phyloP scores from a whole-genome alignment of 2,113 vertebrate species.

The Plectropomus leopardus region DNA sequence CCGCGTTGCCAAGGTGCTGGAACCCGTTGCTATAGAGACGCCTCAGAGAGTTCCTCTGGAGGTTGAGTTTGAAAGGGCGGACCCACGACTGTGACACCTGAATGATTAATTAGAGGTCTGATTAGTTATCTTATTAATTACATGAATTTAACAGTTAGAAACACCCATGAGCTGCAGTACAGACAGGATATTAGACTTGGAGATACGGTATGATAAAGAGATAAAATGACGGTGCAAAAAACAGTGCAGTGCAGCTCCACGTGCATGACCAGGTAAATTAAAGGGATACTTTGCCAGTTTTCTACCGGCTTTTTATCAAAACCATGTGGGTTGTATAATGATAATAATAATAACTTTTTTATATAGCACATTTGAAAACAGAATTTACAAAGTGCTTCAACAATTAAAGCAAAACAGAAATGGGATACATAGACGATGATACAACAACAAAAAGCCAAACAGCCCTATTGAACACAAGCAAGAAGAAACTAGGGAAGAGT shows the following conservation, averaged over 20 bases:
- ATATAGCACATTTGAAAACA: too few species aligned
- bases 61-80: slow-evolving; percentile 98
- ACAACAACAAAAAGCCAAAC: too few species aligned
- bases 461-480: too few species aligned
- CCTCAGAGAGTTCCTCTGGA: slow-evolving; percentile 98
- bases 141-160: slow-evolving; percentile 50
- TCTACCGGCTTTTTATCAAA: too few species aligned
- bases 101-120: slow-evolving; percentile 71
- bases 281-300: too few species aligned
- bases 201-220: slow-evolving; percentile 37
- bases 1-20: slow-evolving; percentile 96
- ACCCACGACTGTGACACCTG: slow-evolving; percentile 95
- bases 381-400: too few species aligned
- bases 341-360: too few species aligned
- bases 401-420: too few species aligned
- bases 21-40: slow-evolving; percentile 99
- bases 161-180: slow-evolving; percentile 43
- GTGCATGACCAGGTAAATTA: neutral
- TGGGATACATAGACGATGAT: too few species aligned
- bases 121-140: slow-evolving; percentile 75
- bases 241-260: neutral
- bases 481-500: too few species aligned
- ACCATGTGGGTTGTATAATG: too few species aligned
- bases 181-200: slow-evolving; percentile 55
- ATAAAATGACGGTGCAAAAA: slow-evolving; percentile 19